Base-by-base conservation (phyloP, 2,797 vertebrate genomes). In the Thalassophryne amazonica region DNA sequence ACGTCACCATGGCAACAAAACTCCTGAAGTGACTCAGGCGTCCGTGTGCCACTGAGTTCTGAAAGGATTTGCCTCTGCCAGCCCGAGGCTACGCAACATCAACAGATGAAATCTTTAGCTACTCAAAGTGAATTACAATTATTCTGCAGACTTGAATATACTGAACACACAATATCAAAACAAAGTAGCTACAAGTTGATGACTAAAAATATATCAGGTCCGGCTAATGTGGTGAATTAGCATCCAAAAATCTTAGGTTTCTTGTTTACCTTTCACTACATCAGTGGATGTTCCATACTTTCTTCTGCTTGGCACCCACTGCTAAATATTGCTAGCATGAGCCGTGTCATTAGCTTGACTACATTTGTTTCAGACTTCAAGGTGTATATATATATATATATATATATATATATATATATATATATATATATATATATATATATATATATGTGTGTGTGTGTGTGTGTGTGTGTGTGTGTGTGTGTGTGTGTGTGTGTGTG, bases 1-100 rank as follows among this genome's bases (percentile, higher is more conserved):
- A 64, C 31, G 13, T 69, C 28, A 16, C 72, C 73, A 69, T 76
- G 61, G 67, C 62, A 76, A 78, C 72, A 58, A 60, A 77, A 39
- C 56, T 65, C 34, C 30, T 57, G 24, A 65, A 69, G 51, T 77
- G 70, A 85, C 68, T 76, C 71, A 45, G 58, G 64, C 82, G 70
- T 77, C 69, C 58, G 48, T 13, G 42, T 70, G 69, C 61, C 43
- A 55, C 22, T n/a, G 31, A 56, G 17, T 75, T 72, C 53, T 47
- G 63, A 47, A 56, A 70, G 68, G 72, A 38, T 31, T 54, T 45
- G 41, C 57, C 55, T 3, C 30, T 5, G 22, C 14, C 14, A 39
- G 52, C 76, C 62, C 3, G 12, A 53, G 60, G 76, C 69, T 43
- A 29, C 54, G 57, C 51, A 38, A 76, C 73, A 62, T 66, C 47